phyloP scores from a whole-genome alignment of 1,140 invertebrate genomes.

The Pseudomyrmex gracilis region DNA sequence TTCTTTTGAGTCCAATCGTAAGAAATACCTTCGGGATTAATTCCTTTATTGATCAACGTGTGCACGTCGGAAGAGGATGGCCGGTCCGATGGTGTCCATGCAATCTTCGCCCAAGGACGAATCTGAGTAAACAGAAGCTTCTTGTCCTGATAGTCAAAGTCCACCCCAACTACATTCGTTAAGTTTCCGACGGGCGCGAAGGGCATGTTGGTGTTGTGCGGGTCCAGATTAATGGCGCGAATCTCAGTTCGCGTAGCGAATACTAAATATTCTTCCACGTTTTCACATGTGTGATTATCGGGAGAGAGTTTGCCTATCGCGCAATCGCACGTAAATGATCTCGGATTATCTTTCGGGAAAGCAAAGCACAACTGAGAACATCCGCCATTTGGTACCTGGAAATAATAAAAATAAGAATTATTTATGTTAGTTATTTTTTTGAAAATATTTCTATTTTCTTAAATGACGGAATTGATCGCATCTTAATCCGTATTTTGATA shows the following conservation, averaged over 20 bases:
- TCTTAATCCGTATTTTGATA: slow-evolving; percentile 89
- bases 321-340: slow-evolving; percentile 91
- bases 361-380: slow-evolving; percentile 99
- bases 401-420: background rate
- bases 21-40: slow-evolving; percentile 97
- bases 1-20: slow-evolving; percentile 99
- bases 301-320: slow-evolving; percentile 92
- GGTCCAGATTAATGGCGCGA: slow-evolving; percentile 93
- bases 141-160: slow-evolving; percentile 97
- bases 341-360: slow-evolving; percentile 88
- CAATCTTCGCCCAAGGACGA: slow-evolving; percentile 95
- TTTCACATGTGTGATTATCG: slow-evolving; percentile 91
- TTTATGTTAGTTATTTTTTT: background rate
- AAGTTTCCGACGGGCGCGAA: slow-evolving; percentile 95
- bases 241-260: slow-evolving; percentile 97
- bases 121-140: slow-evolving; percentile 96
- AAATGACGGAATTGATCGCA: background rate
- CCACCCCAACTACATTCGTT: slow-evolving; percentile 98
- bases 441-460: background rate
- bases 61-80: slow-evolving; percentile 88
- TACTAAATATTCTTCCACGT: slow-evolving; percentile 94
- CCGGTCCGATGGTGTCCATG: slow-evolving; percentile 90
- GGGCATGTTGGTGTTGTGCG: slow-evolving; percentile 91
- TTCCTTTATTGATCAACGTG: slow-evolving; percentile 92
- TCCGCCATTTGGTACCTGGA: slow-evolving; percentile 89